These are phyloP conservation scores for Acridotheres tristis DNA, from an alignment of 2,797 vertebrate genomes.

Conservation along the genomic window DNA sequence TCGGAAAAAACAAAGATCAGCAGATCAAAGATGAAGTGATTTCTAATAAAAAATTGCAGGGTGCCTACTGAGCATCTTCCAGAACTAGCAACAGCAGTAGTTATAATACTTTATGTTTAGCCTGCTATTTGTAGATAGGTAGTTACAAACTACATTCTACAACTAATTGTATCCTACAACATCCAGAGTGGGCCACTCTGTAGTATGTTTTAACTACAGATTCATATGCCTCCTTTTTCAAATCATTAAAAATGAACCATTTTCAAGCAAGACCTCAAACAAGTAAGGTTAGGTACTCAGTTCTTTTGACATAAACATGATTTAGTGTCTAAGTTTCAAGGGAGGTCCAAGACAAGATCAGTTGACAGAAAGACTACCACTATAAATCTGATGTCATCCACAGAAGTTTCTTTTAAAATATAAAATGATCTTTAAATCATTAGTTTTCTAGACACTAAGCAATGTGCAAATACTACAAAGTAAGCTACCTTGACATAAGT, in stretches of 20 bases:
- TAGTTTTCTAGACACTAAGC: neutral
- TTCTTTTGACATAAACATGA: neutral
- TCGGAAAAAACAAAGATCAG: neutral
- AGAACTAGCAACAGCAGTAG: neutral
- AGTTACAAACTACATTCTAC: neutral
- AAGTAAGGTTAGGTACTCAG: neutral
- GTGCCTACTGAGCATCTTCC: neutral
- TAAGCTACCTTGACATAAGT: neutral
- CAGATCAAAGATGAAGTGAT: neutral
- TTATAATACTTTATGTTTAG: neutral
- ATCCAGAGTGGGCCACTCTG: neutral
- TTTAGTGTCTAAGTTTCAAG: neutral
- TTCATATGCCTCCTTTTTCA: neutral
- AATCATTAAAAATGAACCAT: neutral
- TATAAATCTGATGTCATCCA: neutral
- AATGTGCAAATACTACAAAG: neutral
- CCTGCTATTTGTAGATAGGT: neutral
- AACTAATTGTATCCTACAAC: neutral
- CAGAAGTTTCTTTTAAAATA: neutral
- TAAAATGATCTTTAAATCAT: neutral
- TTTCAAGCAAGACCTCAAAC: neutral
- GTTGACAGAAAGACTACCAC: neutral
- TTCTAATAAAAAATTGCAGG: neutral
- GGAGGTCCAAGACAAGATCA: neutral
- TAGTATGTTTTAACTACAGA: neutral